Evolutionary conservation across 2,888 invertebrate species (phyloP).

Genomic region (Rhamphomyia laevipes): DNA sequence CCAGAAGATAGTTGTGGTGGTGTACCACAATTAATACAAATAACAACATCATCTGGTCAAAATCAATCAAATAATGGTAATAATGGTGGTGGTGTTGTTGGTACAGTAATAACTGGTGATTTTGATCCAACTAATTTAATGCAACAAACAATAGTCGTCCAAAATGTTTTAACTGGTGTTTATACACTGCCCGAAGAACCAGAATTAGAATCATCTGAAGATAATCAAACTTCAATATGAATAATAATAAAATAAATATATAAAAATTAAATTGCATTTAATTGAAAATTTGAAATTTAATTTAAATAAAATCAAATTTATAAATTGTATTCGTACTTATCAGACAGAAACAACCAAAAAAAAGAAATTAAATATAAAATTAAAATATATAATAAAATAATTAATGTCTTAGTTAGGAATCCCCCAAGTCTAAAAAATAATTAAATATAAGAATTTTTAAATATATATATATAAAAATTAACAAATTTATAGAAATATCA

Average conservation of each 20-base stretch:
- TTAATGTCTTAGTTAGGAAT: neutral
- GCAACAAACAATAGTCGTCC: conserved; percentile 14
- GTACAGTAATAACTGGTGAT: conserved; percentile 20
- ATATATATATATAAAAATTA: too few relatives aligned
- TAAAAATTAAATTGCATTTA: neutral
- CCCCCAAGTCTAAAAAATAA: too few relatives aligned
- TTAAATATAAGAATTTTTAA: too few relatives aligned
- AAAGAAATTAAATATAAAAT: neutral
- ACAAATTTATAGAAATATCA: too few relatives aligned
- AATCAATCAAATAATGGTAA: conserved; percentile 7
- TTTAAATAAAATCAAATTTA: neutral
- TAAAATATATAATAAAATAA: neutral
- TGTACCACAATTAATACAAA: conserved; percentile 15
- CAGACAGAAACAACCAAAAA: neutral
- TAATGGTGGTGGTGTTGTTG: conserved; percentile 14
- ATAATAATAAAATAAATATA: neutral
- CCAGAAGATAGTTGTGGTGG: conserved; percentile 13
- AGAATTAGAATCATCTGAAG: conserved; percentile 41
- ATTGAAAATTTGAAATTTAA: neutral
- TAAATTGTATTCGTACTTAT: neutral
- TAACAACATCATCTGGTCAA: conserved; percentile 9
- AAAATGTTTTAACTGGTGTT: conserved; percentile 39
- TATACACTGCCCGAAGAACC: conserved; percentile 46
- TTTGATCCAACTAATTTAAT: neutral
- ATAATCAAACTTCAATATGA: neutral